phyloP scores from a whole-genome alignment of 2,113 vertebrate species.

The Pelobates fuscus region DNA sequence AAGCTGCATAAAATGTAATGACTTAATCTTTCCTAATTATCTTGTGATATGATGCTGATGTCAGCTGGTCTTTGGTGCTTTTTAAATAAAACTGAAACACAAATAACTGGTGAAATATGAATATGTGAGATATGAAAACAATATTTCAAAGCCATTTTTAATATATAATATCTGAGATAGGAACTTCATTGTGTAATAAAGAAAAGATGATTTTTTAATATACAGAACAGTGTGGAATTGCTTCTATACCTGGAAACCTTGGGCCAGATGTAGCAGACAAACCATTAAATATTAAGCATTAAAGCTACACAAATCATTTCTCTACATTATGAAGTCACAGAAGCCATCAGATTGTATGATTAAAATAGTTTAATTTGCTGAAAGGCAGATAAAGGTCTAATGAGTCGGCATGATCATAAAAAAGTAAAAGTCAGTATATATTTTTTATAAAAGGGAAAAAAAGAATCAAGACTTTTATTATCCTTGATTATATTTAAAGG shows the following conservation, averaged over 20 bases:
- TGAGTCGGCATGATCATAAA: conserved; percentile 20
- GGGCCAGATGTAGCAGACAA: conserved; percentile 9
- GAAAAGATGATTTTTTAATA: not conserved
- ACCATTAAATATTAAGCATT: conserved; percentile 36
- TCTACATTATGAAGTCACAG: conserved; percentile 38
- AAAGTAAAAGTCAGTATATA: not conserved
- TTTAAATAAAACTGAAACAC: conserved; percentile 17
- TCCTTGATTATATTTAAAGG: not conserved
- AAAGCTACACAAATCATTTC: conserved; percentile 35
- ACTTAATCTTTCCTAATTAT: conserved; percentile 33
- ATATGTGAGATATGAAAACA: not conserved
- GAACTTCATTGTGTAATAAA: not conserved
- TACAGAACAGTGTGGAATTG: not conserved
- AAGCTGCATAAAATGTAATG: conserved; percentile 27
- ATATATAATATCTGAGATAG: not conserved
- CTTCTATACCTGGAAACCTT: conserved; percentile 3
- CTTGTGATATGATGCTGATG: conserved; percentile 15
- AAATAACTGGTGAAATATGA: not conserved
- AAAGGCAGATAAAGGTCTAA: conserved; percentile 33
- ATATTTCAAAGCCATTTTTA: not conserved
- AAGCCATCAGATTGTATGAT: conserved; percentile 31
- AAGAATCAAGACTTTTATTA: not conserved
- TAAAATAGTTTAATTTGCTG: conserved; percentile 27
- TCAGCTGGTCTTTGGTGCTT: conserved; percentile 13
- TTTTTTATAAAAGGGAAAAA: not conserved